A percentile compares a stretch with the other conserved stretches of the same genome.
Evolutionary conservation across 2,797 vertebrate genomes (phyloP).

Genomic region (Pangasius djambal): DNA sequence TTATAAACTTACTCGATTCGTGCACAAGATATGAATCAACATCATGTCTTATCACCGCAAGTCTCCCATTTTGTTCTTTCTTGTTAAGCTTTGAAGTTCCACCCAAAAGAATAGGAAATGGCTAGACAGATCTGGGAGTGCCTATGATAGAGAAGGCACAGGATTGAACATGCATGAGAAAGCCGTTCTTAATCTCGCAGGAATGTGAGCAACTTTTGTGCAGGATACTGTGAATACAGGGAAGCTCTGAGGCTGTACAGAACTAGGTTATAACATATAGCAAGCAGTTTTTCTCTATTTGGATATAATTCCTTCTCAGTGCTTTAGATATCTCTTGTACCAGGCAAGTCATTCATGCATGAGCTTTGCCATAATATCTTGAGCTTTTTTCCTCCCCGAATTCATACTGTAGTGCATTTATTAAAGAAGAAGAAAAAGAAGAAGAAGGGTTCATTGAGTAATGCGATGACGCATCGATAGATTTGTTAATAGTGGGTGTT

Average conservation of each 20-base stretch:
- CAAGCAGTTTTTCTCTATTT: background rate
- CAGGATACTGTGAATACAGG: slow-evolving; percentile 17
- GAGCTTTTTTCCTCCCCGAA: background rate
- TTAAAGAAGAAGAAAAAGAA: background rate
- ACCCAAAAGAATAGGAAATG: slow-evolving; percentile 13
- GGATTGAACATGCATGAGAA: slow-evolving; percentile 51
- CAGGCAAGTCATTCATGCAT: background rate
- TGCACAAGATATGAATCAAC: background rate
- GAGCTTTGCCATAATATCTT: background rate
- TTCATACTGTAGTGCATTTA: background rate
- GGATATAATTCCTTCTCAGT: background rate
- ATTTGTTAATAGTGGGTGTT: background rate
- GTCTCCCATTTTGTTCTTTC: background rate
- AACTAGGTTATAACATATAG: background rate
- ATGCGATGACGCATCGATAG: background rate
- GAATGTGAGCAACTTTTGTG: slow-evolving; percentile 46
- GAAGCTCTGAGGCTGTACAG: background rate
- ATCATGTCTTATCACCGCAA: background rate
- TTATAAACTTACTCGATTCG: background rate
- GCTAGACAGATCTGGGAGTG: background rate
- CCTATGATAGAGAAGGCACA: slow-evolving; percentile 21
- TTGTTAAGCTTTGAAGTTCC: slow-evolving; percentile 33
- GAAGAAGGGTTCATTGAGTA: no score
- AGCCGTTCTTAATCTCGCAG: slow-evolving; percentile 50
- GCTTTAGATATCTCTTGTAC: background rate